phyloP scores from a whole-genome alignment of 2,888 invertebrate genomes.

The Acleris laterana region DNA sequence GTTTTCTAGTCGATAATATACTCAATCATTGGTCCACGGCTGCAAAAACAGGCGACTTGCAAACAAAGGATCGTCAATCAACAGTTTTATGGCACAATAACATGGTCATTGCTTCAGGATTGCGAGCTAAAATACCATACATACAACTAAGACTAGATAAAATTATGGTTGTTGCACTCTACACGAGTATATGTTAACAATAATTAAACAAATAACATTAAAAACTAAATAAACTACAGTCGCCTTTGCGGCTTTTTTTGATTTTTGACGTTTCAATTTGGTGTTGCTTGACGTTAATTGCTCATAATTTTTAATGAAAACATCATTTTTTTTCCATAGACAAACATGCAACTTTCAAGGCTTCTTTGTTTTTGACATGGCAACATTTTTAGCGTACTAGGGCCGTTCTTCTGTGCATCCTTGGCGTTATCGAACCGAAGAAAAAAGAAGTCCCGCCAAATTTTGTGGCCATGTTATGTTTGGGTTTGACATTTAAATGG shows the following conservation, averaged over 20 bases:
- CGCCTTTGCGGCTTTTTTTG: slow-evolving; percentile 76
- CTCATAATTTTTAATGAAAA: slow-evolving; percentile 67
- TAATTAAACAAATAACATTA: slow-evolving; percentile 77
- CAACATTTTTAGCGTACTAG: slow-evolving; percentile 1
- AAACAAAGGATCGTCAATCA: slow-evolving; percentile 76
- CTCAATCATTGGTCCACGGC: slow-evolving; percentile 41
- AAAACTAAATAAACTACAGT: slow-evolving; percentile 71
- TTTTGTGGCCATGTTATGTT: slow-evolving; percentile 39
- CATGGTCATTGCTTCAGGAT: slow-evolving; percentile 64
- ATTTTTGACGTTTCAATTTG: slow-evolving; percentile 80
- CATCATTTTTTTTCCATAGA: slow-evolving; percentile 38
- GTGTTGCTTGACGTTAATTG: slow-evolving; percentile 81
- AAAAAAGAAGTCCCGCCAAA: slow-evolving; percentile 31
- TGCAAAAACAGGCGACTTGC: slow-evolving; percentile 55
- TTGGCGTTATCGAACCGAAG: not conserved
- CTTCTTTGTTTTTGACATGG: slow-evolving; percentile 2
- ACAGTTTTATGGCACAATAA: slow-evolving; percentile 76
- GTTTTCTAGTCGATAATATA: slow-evolving; percentile 35
- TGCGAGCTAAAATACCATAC: slow-evolving; percentile 59
- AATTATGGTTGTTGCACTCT: slow-evolving; percentile 63
- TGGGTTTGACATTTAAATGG: slow-evolving; percentile 5
- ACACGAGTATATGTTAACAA: slow-evolving; percentile 60
- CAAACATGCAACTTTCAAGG: slow-evolving; percentile 16
- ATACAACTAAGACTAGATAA: slow-evolving; percentile 75
- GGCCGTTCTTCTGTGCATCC: too few relatives aligned